Percentiles rank a stretch among this genome's conserved stretches.
Conservation (phyloP, 2,888 invertebrate genomes). For the Scotopteryx bipunctaria region DNA sequence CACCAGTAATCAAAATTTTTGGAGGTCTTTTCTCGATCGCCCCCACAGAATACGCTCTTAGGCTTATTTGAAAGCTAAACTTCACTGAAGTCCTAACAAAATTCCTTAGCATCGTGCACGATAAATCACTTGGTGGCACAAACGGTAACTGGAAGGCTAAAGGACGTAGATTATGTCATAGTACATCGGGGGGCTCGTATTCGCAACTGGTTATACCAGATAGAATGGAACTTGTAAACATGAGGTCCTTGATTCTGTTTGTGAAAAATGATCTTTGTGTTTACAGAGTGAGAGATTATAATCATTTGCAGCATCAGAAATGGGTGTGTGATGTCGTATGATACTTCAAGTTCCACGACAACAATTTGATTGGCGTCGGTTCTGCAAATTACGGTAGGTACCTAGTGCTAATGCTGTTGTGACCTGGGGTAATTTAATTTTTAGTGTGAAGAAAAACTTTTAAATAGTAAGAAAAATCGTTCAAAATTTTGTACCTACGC, state of each 20-base stretch:
- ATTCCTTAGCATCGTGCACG: conserved; percentile 62
- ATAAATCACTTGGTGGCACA: conserved; percentile 56
- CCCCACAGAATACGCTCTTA: conserved; percentile 59
- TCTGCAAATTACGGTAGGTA: too few relatives aligned
- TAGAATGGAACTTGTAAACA: conserved; percentile 36
- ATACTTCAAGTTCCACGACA: conserved; percentile 2
- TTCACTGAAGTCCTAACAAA: conserved; percentile 51
- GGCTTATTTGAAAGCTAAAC: conserved; percentile 51
- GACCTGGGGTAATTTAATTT: too few relatives aligned
- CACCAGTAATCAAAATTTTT: conserved; percentile 84
- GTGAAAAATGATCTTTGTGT: conserved; percentile 47
- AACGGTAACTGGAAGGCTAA: conserved; percentile 55
- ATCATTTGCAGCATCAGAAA: conserved; percentile 4
- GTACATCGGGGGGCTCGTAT: conserved; percentile 59
- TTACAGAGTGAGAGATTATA: conserved; percentile 14
- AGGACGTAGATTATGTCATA: conserved; percentile 47
- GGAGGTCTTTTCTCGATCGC: conserved; percentile 62
- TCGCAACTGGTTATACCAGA: conserved; percentile 22
- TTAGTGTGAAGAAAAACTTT: too few relatives aligned
- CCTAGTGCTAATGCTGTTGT: too few relatives aligned
- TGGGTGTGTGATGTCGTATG: conserved; percentile 23
- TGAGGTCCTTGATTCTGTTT: conserved; percentile 13
- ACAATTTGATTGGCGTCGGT: conserved; percentile 15
- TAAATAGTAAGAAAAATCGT: too few relatives aligned
- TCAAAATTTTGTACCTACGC: too few relatives aligned